Evolutionary conservation across 1,140 invertebrate genomes (phyloP), one percentile per base, ranked within the genome.

Genomic region (Drosophila chauvacae): DNA sequence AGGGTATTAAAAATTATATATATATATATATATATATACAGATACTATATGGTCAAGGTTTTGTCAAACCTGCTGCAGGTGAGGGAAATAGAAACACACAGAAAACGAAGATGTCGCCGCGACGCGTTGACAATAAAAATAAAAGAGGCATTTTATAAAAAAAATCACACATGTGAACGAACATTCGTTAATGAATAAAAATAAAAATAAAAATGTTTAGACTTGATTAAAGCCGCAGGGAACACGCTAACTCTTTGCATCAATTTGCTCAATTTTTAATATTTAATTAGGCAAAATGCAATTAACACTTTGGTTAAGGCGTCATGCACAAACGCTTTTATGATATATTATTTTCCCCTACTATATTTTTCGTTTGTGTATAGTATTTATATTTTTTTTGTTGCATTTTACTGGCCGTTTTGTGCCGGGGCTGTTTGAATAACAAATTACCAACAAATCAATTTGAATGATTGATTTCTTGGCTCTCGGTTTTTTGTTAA

Each of bases 381-480:
- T 20, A 20, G 20, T 20, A 61, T 55, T 14, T 35, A 0, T 53
- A 26, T 41, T 33, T 20, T 53, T 20, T 20, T 23, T 69, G 60
- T 71, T 87, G 84, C 84, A 87, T 80, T 78, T 72, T 80, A 68
- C 68, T 64, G 64, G 50, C 61, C 68, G 73, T 65, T 79, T 80
- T 61, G 62, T 59, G 64, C 56, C 56, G 47, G 72, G 28, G 50
- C 68, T 85, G 70, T 86, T 86, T 86, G 84, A 84, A 90, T 88
- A 90, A 84, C 73, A 88, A 88, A 90, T 90, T 88, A 78, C 72
- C 77, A 80, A 81, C 85, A 78, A 88, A 88, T 88, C 85, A 88
- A 84, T 72, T 87, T 87, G 81, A 87, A 80, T 88, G 84, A 88
- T 88, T 88, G 84, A 88, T 88, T 88, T 88, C 77, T 87, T 88